phyloP scores from a whole-genome alignment of 2,797 vertebrate genomes.

The Pantherophis alleghaniensis region DNA sequence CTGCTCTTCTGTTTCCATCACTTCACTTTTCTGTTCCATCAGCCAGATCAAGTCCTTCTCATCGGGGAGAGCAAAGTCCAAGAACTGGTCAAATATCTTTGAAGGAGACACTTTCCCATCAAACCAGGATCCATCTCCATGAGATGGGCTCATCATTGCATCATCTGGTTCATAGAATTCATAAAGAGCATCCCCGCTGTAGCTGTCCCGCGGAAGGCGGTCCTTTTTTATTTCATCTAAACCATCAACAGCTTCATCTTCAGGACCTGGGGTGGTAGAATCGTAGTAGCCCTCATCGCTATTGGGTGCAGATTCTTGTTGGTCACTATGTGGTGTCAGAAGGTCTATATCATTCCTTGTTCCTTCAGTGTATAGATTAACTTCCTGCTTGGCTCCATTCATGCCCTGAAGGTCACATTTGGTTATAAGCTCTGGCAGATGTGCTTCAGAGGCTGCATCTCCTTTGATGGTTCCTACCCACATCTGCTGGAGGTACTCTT shows the following conservation, averaged over 20 bases:
- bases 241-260: slow-evolving; percentile 85
- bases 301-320: slow-evolving; percentile 92
- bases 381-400: slow-evolving; percentile 59
- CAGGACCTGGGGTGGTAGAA: slow-evolving; percentile 90
- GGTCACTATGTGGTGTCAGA: slow-evolving; percentile 92
- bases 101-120: slow-evolving; percentile 72
- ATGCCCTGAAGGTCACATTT: slow-evolving; percentile 60
- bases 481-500: slow-evolving; percentile 78
- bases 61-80: slow-evolving; percentile 70
- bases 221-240: slow-evolving; percentile 74
- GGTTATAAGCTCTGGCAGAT: slow-evolving; percentile 60
- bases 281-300: slow-evolving; percentile 96
- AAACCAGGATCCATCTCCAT: slow-evolving; percentile 77
- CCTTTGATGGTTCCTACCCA: slow-evolving; percentile 72
- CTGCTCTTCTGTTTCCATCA: slow-evolving; percentile 82
- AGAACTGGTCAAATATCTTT: slow-evolving; percentile 75
- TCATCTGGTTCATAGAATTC: slow-evolving; percentile 93
- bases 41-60: slow-evolving; percentile 66
- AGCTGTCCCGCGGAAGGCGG: slow-evolving; percentile 91
- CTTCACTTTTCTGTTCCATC: slow-evolving; percentile 72
- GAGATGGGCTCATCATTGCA: slow-evolving; percentile 84
- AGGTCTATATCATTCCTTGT: slow-evolving; percentile 73
- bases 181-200: slow-evolving; percentile 95
- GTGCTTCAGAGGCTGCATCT: slow-evolving; percentile 70
- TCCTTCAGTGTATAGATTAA: slow-evolving; percentile 70